These are phyloP conservation scores for Actinia equina DNA, from an alignment of 64 coral and sea anemone species.

Conservation along the genomic window DNA sequence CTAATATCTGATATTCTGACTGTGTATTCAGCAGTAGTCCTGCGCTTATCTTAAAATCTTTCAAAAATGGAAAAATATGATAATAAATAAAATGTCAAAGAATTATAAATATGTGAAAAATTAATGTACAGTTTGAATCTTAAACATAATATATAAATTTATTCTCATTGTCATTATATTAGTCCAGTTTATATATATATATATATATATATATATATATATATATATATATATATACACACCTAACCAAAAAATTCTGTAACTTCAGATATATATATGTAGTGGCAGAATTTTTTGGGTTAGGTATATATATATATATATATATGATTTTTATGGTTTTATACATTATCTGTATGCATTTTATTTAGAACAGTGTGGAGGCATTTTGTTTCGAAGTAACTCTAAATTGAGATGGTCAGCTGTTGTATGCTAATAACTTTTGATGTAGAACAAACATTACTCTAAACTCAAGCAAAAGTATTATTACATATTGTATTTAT, in stretches of 20 bases:
- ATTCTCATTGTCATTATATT: background rate
- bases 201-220: background rate
- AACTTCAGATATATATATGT: no score
- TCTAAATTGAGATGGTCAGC: background rate
- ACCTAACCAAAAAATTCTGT: no score
- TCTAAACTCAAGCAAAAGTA: background rate
- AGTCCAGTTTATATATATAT: background rate
- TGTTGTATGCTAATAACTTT: conserved; percentile 13
- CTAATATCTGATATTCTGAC: background rate
- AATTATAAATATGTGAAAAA: background rate
- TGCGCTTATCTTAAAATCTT: background rate
- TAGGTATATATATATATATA: background rate
- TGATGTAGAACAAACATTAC: conserved; percentile 10
- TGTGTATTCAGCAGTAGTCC: background rate
- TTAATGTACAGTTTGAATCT: background rate
- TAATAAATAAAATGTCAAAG: background rate
- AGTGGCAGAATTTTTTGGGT: no score
- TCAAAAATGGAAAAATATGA: background rate
- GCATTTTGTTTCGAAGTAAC: background rate
- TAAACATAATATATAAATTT: background rate
- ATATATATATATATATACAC: no score
- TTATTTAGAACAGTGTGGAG: background rate
- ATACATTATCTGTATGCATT: background rate
- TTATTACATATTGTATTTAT: background rate
- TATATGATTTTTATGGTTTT: background rate